Evolutionary conservation across 2,797 vertebrate genomes (phyloP), one percentile per base, ranked within the genome.

Genomic region (Gobionotothen gibberifrons): DNA sequence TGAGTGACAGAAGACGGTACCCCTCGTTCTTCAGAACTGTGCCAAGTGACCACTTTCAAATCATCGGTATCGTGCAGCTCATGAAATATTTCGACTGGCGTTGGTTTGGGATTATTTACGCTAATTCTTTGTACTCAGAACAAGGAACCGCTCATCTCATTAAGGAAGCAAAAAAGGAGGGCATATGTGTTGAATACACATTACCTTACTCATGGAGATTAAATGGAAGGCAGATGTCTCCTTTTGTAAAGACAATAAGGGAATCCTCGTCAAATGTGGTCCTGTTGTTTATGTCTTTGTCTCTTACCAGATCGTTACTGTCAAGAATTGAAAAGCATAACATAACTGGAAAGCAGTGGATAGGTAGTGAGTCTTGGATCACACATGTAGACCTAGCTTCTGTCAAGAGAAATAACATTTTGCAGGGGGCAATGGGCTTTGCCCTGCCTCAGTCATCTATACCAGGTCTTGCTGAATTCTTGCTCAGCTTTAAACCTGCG

Each of bases 61-160:
- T 86, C 44, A 49, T 61, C 5, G 84, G 64, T 47, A 79, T 91
- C 47, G 74, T 92, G 29, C 77, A 90, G 46, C 83, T 93, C 2
- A 89, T 91, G 89, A 92, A 88, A 65, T 74, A 85, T 54, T 93
- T 90, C 75, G 83, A 90, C 62, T 94, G 93, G 91, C 90, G 75
- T 55, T 92, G 92, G 91, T 78, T 93, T 9, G 91, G 92, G 42
- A 59, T 91, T 13, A 74, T 93, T 66, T 62, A 76, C 40, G 55
- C 80, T 40, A 0, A 0, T 1, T 46, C 32, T 14, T 9, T 55
- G 26, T 92, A 93, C 54, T 53, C 82, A 55, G 3, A 22, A 0
- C 11, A 86, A n/a, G 87, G 83, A 14, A 70, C 59, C n/a, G 39
- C 62, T 61, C 69, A 77, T 42, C 91, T 93, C 60, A 39, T 32